Evolutionary conservation across 2,888 invertebrate genomes (phyloP), one percentile per base, ranked within the genome.

Genomic region (Epistrophe eligans): DNA sequence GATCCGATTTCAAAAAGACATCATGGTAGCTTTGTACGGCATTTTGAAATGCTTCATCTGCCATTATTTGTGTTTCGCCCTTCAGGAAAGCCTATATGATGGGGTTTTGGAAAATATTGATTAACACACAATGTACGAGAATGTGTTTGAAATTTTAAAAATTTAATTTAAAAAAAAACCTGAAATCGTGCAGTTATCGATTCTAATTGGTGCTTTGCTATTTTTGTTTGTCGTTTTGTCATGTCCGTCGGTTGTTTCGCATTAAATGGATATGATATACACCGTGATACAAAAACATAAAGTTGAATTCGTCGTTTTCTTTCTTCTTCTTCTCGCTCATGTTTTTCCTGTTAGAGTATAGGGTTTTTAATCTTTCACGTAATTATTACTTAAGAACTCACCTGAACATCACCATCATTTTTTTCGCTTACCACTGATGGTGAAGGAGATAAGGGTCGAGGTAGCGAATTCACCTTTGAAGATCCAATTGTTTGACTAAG

Each of bases 241-340:
- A 99, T 98, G 93, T 99, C 99, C 9, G 98, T 99, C 0, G 99
- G 98, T 92, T 99, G 99, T 93, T 99, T 99, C 13, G 99, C 99
- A 94, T 99, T 99, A 94, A 99, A 99, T 9, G 99, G 99, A 94
- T 99, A 99, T 9, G 99, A 98, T 91, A 99, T 96, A 93, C 99
- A 99, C 92, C 99, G 95, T 89, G 99, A 98, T 89, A 99, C 98
- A 93, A 99, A 99, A 89, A 99, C 99, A 93, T 99, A 99, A 52
- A 99, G 94, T 92, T 99, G 99, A 81, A 99, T 95, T 84, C 98
- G 95, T 85, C 96, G 95, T 92, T 99, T 99, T 88, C 99, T 95
- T 91, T 99, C 98, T 91, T 99, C 99, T 93, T 99, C 99, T 92
- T 99, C 97, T 87, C 97, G 96, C 92, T 99, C 99, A 90, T 98